Evolutionary conservation across 2,888 invertebrate genomes (phyloP).

Genomic region (Sinhomidia bicolor): DNA sequence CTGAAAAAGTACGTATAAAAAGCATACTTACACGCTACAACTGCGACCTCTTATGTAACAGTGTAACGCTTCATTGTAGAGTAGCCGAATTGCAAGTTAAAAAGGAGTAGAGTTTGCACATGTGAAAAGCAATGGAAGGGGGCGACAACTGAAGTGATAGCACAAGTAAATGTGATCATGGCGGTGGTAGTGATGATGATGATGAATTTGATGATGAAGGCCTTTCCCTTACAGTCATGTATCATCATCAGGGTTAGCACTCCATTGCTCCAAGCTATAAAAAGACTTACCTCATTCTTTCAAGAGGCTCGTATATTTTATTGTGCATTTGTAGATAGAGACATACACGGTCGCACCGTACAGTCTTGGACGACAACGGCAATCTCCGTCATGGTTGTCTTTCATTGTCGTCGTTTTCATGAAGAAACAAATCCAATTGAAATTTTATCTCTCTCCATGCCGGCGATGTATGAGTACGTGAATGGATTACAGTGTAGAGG

Average conservation of each 20-base stretch:
- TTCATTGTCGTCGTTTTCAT: slow-evolving; percentile 42
- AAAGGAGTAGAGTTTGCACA: not conserved
- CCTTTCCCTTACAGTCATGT: slow-evolving; percentile 49
- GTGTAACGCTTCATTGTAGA: too few species aligned
- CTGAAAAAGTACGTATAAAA: slow-evolving; percentile 55
- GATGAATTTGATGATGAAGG: slow-evolving; percentile 52
- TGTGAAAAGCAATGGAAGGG: slow-evolving; percentile 42
- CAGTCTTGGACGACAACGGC: not conserved
- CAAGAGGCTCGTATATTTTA: slow-evolving; percentile 33
- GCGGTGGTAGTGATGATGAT: slow-evolving; percentile 20
- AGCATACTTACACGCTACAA: too few species aligned
- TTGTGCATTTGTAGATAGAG: not conserved
- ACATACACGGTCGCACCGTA: not conserved
- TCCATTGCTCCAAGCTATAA: slow-evolving; percentile 51
- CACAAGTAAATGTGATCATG: slow-evolving; percentile 25
- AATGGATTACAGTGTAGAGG: too few species aligned
- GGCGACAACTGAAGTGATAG: slow-evolving; percentile 37
- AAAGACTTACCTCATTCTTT: slow-evolving; percentile 47
- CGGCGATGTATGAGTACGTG: not conserved
- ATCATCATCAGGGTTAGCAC: slow-evolving; percentile 56
- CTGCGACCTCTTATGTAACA: not conserved
- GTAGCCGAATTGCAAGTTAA: not conserved
- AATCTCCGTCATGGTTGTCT: slow-evolving; percentile 45
- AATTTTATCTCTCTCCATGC: slow-evolving; percentile 29
- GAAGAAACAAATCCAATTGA: slow-evolving; percentile 9